phyloP scores from a whole-genome alignment of 2,797 vertebrate genomes.

The Echiichthys vipera region DNA sequence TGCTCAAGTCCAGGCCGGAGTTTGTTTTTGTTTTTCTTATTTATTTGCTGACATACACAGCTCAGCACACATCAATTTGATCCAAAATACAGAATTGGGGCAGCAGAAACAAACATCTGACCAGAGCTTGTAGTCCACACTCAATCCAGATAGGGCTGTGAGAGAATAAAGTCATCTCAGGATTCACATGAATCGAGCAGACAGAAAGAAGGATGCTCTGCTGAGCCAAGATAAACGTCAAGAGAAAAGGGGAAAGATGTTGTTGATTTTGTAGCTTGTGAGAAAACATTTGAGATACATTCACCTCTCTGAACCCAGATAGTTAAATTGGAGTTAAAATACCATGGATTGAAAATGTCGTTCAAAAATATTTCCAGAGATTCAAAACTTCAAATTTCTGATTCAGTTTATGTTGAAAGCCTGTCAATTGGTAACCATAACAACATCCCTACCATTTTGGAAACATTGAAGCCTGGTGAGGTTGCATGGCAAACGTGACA shows the following conservation, averaged over 20 bases:
- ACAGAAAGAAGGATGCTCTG: slow-evolving; percentile 47
- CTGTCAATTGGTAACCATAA: slow-evolving; percentile 6
- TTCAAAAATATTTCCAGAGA: not conserved
- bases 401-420: slow-evolving; percentile 18
- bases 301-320: slow-evolving; percentile 14
- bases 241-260: slow-evolving; percentile 25
- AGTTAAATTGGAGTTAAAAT: not conserved
- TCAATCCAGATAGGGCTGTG: slow-evolving; percentile 51
- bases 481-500: slow-evolving; percentile 5
- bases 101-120: slow-evolving; percentile 55
- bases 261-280: slow-evolving; percentile 20
- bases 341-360: not conserved
- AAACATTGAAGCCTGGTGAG: slow-evolving; percentile 12
- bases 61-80: slow-evolving; percentile 20
- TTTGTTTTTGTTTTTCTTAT: slow-evolving; percentile 40
- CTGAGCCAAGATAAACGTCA: slow-evolving; percentile 46
- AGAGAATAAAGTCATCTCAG: slow-evolving; percentile 37
- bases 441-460: slow-evolving; percentile 5
- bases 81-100: slow-evolving; percentile 27
- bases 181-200: slow-evolving; percentile 44
- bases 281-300: slow-evolving; percentile 22
- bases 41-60: slow-evolving; percentile 23
- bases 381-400: not conserved
- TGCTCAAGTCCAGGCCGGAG: not conserved
- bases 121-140: slow-evolving; percentile 29